Evolutionary conservation across 2,797 vertebrate genomes (phyloP), one percentile per base, ranked within the genome.

Genomic region (Peromyscus attwateri): DNA sequence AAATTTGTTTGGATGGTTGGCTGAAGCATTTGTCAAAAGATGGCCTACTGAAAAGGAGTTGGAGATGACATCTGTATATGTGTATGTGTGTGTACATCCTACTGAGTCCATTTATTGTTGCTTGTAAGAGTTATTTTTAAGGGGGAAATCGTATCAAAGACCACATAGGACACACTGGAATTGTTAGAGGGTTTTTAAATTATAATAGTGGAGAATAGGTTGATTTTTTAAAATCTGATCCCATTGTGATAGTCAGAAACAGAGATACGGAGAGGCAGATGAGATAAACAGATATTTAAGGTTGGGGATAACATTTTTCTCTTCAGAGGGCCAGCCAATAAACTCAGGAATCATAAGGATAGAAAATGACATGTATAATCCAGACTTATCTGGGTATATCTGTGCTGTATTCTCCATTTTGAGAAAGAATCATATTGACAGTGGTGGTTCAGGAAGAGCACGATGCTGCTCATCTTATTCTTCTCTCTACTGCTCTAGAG

Each of bases 401-500:
- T 76, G 34, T n/a, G 6, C 46, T 71, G 2, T 23, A 80, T 62
- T 68, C n/a, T 60, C 34, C 31, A 68, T 68, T 82, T 49, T 52
- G 17, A 57, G 25, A 88, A 60, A 49, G 2, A 52, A 91, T 31
- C 49, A n/a, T 52, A 57, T 71, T 37, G 55, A 57, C 19, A 81
- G 4, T 21, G 12, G 25, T 94, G 31, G 40, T 27, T 71, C 43
- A 81, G 52, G 57, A 25, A n/a, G 11, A 14, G 1, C 34, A 27
- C 4, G 1, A 7, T 12, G 3, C 4, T 40, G 8, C 37, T 91
- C 34, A 23, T 71, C 55, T 49, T 25, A 79, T 29, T 80, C 31
- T 55, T 83, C 75, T 94, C 95, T 87, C 71, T 77, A 55, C n/a
- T 75, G 49, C 90, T 75, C 52, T 31, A 31, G 73, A 81, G 43